phyloP scores from a whole-genome alignment of 2,888 invertebrate genomes.

The Celastrina argiolus region DNA sequence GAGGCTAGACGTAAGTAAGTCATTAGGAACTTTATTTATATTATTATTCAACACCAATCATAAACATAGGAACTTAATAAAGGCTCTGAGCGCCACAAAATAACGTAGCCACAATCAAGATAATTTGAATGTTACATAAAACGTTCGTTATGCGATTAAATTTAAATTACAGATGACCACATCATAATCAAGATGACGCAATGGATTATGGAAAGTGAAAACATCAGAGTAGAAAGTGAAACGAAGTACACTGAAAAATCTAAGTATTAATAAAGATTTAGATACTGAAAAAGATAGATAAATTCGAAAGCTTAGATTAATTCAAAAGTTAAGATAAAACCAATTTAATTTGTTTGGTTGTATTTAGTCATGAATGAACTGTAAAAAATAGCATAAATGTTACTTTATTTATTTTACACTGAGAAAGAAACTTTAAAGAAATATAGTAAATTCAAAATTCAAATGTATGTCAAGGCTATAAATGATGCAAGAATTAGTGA shows the following conservation, averaged over 20 bases:
- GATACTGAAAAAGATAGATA: too few species aligned
- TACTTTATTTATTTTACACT: too few species aligned
- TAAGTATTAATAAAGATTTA: background rate
- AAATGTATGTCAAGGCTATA: background rate
- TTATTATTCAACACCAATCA: background rate
- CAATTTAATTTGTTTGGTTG: too few species aligned
- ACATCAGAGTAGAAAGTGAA: constrained; percentile 29
- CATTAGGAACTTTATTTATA: background rate
- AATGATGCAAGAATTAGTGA: background rate
- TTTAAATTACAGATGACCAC: constrained; percentile 30
- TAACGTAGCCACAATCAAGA: background rate
- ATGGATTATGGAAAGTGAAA: constrained; percentile 34
- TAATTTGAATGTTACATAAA: constrained; percentile 17
- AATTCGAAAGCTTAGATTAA: too few species aligned
- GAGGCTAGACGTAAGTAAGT: too few species aligned
- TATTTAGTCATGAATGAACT: too few species aligned
- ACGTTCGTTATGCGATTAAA: constrained; percentile 23
- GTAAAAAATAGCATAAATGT: too few species aligned
- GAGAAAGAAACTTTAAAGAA: too few species aligned
- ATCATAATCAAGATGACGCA: constrained; percentile 29
- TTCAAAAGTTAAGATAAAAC: too few species aligned
- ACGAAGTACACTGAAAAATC: constrained; percentile 17
- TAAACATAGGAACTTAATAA: background rate
- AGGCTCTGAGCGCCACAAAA: background rate
- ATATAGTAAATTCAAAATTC: background rate